Evolutionary conservation across 2,113 vertebrate genomes (phyloP).

Genomic region (Gorsachius goisagi): DNA sequence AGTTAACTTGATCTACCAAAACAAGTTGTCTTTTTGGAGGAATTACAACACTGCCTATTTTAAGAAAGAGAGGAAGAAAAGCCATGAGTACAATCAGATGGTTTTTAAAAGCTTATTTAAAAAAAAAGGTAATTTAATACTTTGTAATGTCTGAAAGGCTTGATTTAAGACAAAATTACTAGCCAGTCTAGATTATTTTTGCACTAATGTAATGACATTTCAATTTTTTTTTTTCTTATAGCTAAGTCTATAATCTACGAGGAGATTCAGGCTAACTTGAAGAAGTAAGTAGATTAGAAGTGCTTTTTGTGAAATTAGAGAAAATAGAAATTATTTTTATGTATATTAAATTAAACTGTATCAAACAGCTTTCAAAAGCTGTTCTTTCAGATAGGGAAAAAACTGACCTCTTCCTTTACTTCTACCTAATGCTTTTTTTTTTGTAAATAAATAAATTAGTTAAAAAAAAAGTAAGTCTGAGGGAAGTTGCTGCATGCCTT

Average conservation of each 20-base stretch:
- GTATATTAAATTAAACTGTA: background rate
- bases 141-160: background rate
- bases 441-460: rapidly evolving
- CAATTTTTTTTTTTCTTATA: background rate
- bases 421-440: background rate
- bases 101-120: background rate
- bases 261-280: background rate
- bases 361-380: background rate
- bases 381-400: background rate
- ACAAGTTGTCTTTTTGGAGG: background rate
- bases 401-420: background rate
- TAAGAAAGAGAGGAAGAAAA: background rate
- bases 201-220: background rate
- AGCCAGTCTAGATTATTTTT: background rate
- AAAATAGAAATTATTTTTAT: background rate
- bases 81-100: background rate
- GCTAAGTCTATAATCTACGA: background rate
- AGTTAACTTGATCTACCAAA: background rate
- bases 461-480: background rate
- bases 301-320: constrained; percentile 6
- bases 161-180: background rate
- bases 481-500: background rate
- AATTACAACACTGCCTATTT: background rate
- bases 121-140: background rate
- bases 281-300: background rate